Conservation (phyloP, 1,140 invertebrate species). For the Bicyclus anynana region DNA sequence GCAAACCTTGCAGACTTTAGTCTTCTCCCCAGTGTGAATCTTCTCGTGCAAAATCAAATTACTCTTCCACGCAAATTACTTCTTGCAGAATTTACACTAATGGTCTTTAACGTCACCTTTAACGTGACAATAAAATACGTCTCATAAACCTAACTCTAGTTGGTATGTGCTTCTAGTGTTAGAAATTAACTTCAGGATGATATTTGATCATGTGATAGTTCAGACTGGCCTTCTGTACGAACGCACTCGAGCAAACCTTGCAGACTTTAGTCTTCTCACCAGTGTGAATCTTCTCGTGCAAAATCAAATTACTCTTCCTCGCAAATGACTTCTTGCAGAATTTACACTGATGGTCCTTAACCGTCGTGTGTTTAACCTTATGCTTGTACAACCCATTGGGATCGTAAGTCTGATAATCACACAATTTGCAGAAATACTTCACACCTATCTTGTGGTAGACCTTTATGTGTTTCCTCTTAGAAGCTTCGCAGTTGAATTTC, state of each 20-base stretch:
- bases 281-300: conserved; percentile 87
- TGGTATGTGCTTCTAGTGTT: no score
- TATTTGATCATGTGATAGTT: conserved; percentile 67
- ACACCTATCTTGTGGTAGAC: conserved; percentile 61
- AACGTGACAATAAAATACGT: no score
- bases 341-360: conserved; percentile 57
- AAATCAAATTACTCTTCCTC: conserved; percentile 72
- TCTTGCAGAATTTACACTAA: conserved; percentile 58
- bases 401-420: conserved; percentile 59
- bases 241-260: conserved; percentile 87
- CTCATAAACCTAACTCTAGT: no score
- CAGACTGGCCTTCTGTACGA: conserved; percentile 79
- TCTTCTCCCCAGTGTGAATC: conserved; percentile 87
- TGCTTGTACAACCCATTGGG: conserved; percentile 60
- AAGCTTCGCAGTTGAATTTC: conserved; percentile 46
- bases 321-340: conserved; percentile 61
- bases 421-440: conserved; percentile 51
- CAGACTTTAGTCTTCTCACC: conserved; percentile 87
- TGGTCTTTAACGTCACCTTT: conserved; percentile 59
- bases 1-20: conserved; percentile 87
- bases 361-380: conserved; percentile 60
- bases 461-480: conserved; percentile 51
- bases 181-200: conserved; percentile 58
- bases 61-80: conserved; percentile 62
- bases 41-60: conserved; percentile 82